Base-by-base conservation (phyloP, 2,113 vertebrate species). In the Hemiprocne comata region DNA sequence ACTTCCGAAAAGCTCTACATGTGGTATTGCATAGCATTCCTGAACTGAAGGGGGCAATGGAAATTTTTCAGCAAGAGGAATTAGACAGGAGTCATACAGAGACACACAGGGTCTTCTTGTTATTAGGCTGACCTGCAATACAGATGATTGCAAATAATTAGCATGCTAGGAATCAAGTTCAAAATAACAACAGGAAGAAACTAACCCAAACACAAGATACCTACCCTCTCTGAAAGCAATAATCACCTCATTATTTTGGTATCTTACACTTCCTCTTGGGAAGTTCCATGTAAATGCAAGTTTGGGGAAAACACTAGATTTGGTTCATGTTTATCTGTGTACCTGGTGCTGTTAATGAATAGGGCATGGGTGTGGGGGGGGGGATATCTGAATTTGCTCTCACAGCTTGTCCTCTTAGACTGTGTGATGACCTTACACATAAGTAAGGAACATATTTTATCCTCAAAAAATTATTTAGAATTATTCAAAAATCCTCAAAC, bases 141-240 rank as follows among this genome's bases (percentile, higher is more conserved):
- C 6, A 55, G 13, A 65, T 81, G 31, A 60, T n/a, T 62, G 14
- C 10, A 90, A 91, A 80, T 58, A 69, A 85, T 81, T 23, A 54
- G 17, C 42, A 61, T 10, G 14, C 33, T 5, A 1, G 24, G 57
- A 93, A 85, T 36, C 38, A 72, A 85, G 20, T 60, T 40, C 66
- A 80, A 89, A 95, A 51, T 20, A 93, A 31, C 13, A 90, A 84
- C 19, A 79, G 53, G n/a, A 87, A 91, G 84, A 91, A 93, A 87
- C 58, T 51, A 70, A 82, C 14, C 21, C 31, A 58, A 73, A 69
- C 25, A 23, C 51, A 74, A 17, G 60, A 71, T 67, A 60, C 5
- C 7, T 81, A 9, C 9, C 11, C 9, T 15, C 16, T 55, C n/a
- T 36, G 33, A 87, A 89, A 94, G 31, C 12, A 82, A 42, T 58